phyloP scores from a whole-genome alignment of 2,113 vertebrate species.

The Pituophis catenifer region DNA sequence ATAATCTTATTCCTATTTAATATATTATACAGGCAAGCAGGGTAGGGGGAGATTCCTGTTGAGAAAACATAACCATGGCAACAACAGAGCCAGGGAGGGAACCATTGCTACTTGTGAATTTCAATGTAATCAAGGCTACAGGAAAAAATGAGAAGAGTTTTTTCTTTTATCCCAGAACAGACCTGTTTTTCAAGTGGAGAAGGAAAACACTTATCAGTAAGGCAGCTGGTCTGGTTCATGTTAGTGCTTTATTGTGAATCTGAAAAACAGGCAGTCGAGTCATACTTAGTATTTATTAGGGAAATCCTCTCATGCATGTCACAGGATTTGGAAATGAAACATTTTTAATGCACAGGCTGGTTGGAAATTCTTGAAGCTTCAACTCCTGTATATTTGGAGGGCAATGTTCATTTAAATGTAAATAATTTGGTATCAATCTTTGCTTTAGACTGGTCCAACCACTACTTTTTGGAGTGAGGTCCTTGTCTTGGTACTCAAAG shows the following conservation, averaged over 20 bases:
- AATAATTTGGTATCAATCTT: background rate
- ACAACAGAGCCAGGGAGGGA: background rate
- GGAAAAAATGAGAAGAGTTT: background rate
- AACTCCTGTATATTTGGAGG: background rate
- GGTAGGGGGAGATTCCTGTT: constrained; percentile 7
- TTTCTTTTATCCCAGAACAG: background rate
- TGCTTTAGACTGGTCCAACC: background rate
- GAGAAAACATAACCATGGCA: constrained; percentile 28
- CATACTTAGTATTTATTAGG: background rate
- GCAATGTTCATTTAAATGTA: background rate
- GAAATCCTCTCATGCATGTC: background rate
- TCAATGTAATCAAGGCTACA: background rate
- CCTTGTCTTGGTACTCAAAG: background rate
- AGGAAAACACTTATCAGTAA: background rate
- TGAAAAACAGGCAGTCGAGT: background rate
- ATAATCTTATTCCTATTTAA: constrained; percentile 11
- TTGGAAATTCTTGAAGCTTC: background rate
- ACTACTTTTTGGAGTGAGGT: background rate
- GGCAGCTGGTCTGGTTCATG: background rate
- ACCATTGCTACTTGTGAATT: background rate
- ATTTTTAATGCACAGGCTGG: background rate
- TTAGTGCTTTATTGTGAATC: constrained; percentile 5
- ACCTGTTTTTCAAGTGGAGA: background rate
- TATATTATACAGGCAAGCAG: background rate
- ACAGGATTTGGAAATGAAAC: background rate